Evolutionary conservation across 92 coral and sea anemone genomes (phyloP).

Genomic region (Umimayanthus kanabou): DNA sequence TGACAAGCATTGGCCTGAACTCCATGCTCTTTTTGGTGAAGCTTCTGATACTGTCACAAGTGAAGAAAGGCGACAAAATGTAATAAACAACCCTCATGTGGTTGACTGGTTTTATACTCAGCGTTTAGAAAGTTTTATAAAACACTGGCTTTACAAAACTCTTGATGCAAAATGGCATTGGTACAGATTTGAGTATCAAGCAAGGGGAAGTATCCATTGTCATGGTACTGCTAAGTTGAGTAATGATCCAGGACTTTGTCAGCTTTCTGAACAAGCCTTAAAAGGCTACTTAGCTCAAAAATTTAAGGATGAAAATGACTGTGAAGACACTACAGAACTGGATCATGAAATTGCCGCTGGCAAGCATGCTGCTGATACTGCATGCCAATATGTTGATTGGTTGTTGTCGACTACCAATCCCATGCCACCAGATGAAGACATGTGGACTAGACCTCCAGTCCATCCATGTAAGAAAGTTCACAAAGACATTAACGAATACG

Average conservation of each 20-base stretch:
- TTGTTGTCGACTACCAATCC: conserved; percentile 44
- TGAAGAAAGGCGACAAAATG: conserved; percentile 52
- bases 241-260: conserved; percentile 62
- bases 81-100: conserved; percentile 58
- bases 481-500: too few relatives aligned
- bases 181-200: conserved; percentile 62
- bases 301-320: conserved; percentile 35
- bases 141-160: conserved; percentile 63
- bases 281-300: conserved; percentile 56
- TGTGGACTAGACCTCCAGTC: conserved; percentile 45
- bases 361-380: conserved; percentile 35
- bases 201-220: conserved; percentile 48
- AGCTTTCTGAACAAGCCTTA: conserved; percentile 46
- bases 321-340: conserved; percentile 3
- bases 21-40: conserved; percentile 23
- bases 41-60: not conserved
- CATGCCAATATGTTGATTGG: conserved; percentile 46
- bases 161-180: conserved; percentile 63
- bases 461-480: conserved; percentile 42
- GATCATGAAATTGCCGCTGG: conserved; percentile 27
- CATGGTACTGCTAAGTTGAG: conserved; percentile 44
- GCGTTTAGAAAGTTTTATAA: conserved; percentile 51
- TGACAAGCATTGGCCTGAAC: conserved; percentile 47
- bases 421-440: conserved; percentile 49
- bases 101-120: conserved; percentile 58